These are phyloP conservation scores for Latheticus oryzae DNA, from an alignment of 2,888 invertebrate species.

Conservation along the genomic window DNA sequence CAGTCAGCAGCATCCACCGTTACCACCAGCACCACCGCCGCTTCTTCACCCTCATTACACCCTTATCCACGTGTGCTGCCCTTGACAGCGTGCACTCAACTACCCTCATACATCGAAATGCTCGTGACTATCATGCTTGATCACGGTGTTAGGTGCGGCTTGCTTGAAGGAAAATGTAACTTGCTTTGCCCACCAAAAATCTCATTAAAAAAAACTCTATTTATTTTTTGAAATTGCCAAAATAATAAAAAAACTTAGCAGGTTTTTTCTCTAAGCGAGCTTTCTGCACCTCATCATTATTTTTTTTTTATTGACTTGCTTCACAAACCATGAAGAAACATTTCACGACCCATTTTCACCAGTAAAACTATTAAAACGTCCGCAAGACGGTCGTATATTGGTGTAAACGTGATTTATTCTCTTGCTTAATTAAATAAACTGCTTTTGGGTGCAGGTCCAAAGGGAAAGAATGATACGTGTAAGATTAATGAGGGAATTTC, in stretches of 20 bases:
- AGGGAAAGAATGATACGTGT: constrained; percentile 2
- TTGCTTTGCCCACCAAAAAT: too few species aligned
- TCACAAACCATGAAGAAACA: too few species aligned
- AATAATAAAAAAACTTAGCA: too few species aligned
- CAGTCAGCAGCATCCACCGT: constrained; percentile 34
- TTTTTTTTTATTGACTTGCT: too few species aligned
- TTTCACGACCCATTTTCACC: too few species aligned
- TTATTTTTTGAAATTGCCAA: too few species aligned
- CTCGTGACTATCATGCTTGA: constrained; percentile 19
- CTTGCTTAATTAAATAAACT: constrained; percentile 4
- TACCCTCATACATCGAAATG: constrained; percentile 26
- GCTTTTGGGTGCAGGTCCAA: neutral
- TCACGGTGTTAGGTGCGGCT: constrained; percentile 25
- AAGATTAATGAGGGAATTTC: constrained; percentile 13
- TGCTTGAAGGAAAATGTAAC: too few species aligned
- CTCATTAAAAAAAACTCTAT: too few species aligned
- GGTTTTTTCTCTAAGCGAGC: too few species aligned
- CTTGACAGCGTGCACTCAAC: constrained; percentile 34
- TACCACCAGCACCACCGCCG: constrained; percentile 37
- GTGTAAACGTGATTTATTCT: neutral
- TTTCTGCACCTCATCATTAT: too few species aligned
- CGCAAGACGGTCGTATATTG: neutral
- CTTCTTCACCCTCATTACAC: constrained; percentile 36
- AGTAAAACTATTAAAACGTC: too few species aligned
- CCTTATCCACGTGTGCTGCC: constrained; percentile 34